These are phyloP conservation scores for Leptinotarsa tumamoca DNA, from an alignment of 2,888 invertebrate genomes.

Conservation along the genomic window DNA sequence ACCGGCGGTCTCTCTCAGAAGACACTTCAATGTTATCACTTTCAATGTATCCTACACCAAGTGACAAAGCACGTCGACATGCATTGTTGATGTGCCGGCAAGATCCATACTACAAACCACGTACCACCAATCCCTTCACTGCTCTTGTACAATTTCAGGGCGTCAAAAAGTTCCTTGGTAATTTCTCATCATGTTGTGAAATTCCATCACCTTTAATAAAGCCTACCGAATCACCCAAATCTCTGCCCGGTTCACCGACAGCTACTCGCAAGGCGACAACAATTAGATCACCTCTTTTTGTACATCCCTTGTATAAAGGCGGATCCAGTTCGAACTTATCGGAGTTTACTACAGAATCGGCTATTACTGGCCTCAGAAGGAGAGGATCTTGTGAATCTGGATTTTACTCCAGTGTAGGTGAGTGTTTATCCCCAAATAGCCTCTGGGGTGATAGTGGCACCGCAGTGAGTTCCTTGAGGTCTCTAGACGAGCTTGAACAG, in stretches of 20 bases:
- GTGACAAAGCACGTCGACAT: constrained; percentile 81
- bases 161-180: constrained; percentile 85
- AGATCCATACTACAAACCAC: constrained; percentile 84
- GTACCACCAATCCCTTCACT: constrained; percentile 79
- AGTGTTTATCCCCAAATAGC: constrained; percentile 64
- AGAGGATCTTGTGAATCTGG: constrained; percentile 91
- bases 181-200: constrained; percentile 83
- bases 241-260: constrained; percentile 70
- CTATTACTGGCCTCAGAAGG: constrained; percentile 68
- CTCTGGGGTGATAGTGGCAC: constrained; percentile 71
- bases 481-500: constrained; percentile 71
- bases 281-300: constrained; percentile 69
- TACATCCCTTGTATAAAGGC: constrained; percentile 68
- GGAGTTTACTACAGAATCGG: constrained; percentile 58
- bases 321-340: constrained; percentile 64
- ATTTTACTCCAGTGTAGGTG: constrained; percentile 87
- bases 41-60: constrained; percentile 74
- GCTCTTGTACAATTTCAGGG: constrained; percentile 82
- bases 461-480: constrained; percentile 71
- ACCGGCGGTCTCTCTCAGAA: constrained; percentile 82
- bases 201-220: constrained; percentile 77
- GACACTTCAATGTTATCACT: constrained; percentile 74
- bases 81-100: constrained; percentile 84
- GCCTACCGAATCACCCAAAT: constrained; percentile 64
- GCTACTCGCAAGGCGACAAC: constrained; percentile 60